These are phyloP conservation scores for Pyrrhia umbra DNA, from an alignment of 2,888 invertebrate species.

Conservation along the genomic window DNA sequence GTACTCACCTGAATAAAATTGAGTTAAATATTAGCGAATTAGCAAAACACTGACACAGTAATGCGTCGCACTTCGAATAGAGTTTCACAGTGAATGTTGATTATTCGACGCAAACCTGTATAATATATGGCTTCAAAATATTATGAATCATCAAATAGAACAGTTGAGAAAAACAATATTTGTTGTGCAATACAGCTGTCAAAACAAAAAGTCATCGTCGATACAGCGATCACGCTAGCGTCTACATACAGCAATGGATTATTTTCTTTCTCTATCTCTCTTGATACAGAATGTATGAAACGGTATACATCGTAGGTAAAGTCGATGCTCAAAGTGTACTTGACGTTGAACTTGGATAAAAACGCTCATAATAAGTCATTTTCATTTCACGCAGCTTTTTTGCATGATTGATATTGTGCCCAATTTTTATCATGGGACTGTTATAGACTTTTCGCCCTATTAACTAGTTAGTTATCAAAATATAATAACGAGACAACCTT, in stretches of 20 bases:
- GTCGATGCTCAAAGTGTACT: not conserved
- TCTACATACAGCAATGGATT: not conserved
- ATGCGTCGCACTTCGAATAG: slow-evolving; percentile 51
- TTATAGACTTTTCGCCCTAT: too few species aligned
- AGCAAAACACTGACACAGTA: slow-evolving; percentile 38
- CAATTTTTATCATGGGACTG: too few species aligned
- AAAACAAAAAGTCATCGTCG: slow-evolving; percentile 69
- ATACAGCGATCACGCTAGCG: not conserved
- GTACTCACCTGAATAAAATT: slow-evolving; percentile 33
- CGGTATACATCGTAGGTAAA: not conserved
- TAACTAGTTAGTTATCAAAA: too few species aligned
- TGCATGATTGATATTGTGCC: too few species aligned
- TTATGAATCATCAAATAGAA: slow-evolving; percentile 77
- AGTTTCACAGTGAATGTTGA: slow-evolving; percentile 66
- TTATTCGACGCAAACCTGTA: slow-evolving; percentile 53
- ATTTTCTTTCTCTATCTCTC: not conserved
- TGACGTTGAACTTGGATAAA: not conserved
- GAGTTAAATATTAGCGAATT: slow-evolving; percentile 9
- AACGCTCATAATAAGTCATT: not conserved
- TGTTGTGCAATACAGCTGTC: slow-evolving; percentile 76
- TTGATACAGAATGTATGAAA: not conserved
- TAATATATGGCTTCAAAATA: slow-evolving; percentile 69
- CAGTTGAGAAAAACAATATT: slow-evolving; percentile 70
- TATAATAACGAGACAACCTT: too few species aligned
- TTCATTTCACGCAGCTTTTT: slow-evolving; percentile 13